Conservation (phyloP, 2,888 invertebrate genomes). For the Helicoverpa assulta region DNA sequence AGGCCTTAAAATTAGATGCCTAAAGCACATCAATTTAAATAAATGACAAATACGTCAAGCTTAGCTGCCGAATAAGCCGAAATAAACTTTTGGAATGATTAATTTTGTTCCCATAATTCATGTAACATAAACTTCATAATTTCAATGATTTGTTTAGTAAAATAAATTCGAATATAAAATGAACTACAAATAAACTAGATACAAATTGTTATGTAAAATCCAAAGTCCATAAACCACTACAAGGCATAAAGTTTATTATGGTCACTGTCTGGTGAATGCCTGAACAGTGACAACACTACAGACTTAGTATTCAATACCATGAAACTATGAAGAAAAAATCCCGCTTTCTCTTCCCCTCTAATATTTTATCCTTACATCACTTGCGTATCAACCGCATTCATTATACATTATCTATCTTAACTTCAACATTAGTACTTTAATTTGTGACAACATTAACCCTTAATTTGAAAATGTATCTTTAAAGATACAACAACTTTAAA, state of each 20-base stretch:
- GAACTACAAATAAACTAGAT: constrained; percentile 13
- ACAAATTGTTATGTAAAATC: constrained; percentile 6
- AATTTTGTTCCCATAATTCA: constrained; percentile 63
- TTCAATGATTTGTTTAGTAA: constrained; percentile 11
- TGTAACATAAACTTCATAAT: constrained; percentile 20
- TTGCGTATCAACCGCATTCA: constrained; percentile 45
- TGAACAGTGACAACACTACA: constrained; percentile 37
- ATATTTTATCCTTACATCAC: constrained; percentile 52
- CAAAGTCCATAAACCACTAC: constrained; percentile 12
- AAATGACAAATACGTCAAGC: constrained; percentile 45
- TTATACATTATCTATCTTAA: constrained; percentile 42
- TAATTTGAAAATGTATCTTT: no score
- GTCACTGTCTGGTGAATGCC: constrained; percentile 30
- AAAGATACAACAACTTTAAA: no score
- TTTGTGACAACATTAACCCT: constrained; percentile 56
- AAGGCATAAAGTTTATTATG: constrained; percentile 22
- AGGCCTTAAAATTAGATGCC: constrained; percentile 55
- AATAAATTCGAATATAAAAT: constrained; percentile 8
- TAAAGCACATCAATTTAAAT: constrained; percentile 26
- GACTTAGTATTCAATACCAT: constrained; percentile 56
- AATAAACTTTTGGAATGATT: constrained; percentile 63
- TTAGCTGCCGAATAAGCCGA: constrained; percentile 49
- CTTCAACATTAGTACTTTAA: constrained; percentile 49
- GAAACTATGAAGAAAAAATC: constrained; percentile 31
- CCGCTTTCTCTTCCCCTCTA: constrained; percentile 29